These are phyloP conservation scores for Aptenodytes forsteri DNA, from an alignment of 2,113 vertebrate species.

Conservation along the genomic window DNA sequence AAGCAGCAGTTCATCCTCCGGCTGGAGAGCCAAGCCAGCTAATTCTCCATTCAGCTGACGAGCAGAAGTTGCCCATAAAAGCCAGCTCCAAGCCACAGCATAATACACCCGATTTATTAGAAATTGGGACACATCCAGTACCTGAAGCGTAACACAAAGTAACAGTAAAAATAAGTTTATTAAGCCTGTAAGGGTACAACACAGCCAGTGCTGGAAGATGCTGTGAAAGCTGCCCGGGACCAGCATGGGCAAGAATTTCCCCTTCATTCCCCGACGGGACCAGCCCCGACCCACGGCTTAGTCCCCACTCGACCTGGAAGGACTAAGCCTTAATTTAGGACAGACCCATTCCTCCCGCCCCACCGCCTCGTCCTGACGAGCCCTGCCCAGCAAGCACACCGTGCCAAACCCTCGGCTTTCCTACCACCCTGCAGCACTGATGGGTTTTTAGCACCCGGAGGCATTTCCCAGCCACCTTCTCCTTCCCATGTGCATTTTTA, in stretches of 20 bases:
- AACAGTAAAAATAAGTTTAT: constrained; percentile 44
- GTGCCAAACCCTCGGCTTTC: neutral
- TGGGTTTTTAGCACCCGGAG: neutral
- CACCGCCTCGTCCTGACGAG: accelerated
- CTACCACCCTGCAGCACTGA: neutral
- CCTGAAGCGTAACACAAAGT: constrained; percentile 33
- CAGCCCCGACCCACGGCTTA: neutral
- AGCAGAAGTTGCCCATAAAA: constrained; percentile 41
- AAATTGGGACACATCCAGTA: constrained; percentile 32
- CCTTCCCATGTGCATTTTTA: neutral
- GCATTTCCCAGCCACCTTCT: neutral
- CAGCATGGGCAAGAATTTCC: neutral
- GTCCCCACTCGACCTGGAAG: neutral
- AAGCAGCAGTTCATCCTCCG: constrained; percentile 26
- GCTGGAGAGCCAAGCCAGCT: constrained; percentile 1
- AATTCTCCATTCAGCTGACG: constrained; percentile 32
- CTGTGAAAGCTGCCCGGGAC: neutral
- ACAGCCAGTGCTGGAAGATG: constrained; percentile 20
- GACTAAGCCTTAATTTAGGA: neutral
- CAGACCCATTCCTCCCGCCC: neutral
- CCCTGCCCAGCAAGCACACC: neutral
- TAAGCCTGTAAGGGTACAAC: constrained; percentile 10
- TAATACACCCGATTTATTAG: constrained; percentile 24
- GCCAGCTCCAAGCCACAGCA: constrained; percentile 31
- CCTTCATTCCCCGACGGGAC: neutral